A percentile compares a stretch with the other conserved stretches of the same genome.
Evolutionary conservation across 2,113 vertebrate genomes (phyloP).

Genomic region (Oncorhynchus tshawytscha): DNA sequence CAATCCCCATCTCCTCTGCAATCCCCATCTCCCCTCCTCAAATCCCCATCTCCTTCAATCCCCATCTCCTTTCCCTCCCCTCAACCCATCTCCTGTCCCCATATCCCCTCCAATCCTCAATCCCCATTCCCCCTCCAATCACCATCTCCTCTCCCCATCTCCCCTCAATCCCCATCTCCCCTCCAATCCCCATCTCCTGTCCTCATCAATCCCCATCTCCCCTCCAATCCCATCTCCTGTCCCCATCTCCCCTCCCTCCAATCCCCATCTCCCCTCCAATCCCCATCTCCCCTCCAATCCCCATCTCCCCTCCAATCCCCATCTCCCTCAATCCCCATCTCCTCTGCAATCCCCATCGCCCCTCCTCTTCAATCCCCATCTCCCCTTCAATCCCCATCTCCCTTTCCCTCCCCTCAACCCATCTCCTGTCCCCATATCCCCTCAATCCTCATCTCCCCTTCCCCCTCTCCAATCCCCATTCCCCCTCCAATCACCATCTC

Average conservation of each 20-base stretch:
- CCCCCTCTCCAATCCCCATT: too few species aligned
- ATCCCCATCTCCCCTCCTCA: too few species aligned
- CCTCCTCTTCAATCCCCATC: slow-evolving; percentile 15
- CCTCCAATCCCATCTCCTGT: too few species aligned
- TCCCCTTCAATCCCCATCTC: slow-evolving; percentile 12
- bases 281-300: too few species aligned
- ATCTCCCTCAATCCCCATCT: too few species aligned
- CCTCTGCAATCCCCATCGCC: neutral
- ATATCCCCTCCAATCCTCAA: too few species aligned
- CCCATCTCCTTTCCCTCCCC: neutral
- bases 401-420: neutral
- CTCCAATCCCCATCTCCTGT: too few species aligned
- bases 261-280: too few species aligned
- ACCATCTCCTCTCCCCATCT: neutral
- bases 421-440: neutral
- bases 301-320: neutral
- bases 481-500: slow-evolving; percentile 18
- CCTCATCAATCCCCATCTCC: too few species aligned
- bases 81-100: fast-evolving
- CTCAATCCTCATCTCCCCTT: neutral
- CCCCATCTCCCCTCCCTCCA: too few species aligned
- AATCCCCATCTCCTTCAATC: neutral
- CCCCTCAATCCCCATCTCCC: slow-evolving; percentile 16
- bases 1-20: too few species aligned
- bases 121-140: too few species aligned